phyloP scores from a whole-genome alignment of 2,113 vertebrate species.

The Rynchops niger region DNA sequence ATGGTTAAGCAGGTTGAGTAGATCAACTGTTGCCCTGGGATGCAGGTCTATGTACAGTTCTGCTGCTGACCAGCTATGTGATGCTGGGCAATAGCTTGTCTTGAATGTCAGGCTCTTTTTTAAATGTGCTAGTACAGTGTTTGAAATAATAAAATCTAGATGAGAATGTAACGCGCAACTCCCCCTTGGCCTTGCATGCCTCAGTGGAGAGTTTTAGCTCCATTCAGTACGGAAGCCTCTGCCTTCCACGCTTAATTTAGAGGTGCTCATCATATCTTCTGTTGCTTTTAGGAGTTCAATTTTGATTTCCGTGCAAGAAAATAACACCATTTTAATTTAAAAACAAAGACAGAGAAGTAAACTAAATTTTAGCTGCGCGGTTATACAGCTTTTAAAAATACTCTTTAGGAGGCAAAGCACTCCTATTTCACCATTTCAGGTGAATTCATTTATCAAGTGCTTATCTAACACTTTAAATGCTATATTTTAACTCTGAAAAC shows the following conservation, averaged over 20 bases:
- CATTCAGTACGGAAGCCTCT: neutral
- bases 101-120: neutral
- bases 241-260: neutral
- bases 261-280: neutral
- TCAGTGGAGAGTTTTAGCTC: neutral
- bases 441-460: neutral
- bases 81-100: neutral
- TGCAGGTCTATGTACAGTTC: neutral
- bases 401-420: neutral
- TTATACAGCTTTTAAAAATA: neutral
- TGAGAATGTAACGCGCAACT: neutral
- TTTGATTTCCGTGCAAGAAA: neutral
- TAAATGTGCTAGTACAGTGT: neutral
- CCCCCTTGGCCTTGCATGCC: neutral
- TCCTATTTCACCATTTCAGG: neutral
- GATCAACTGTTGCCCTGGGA: neutral
- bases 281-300: neutral
- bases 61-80: neutral
- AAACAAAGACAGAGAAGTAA: neutral
- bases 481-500: neutral
- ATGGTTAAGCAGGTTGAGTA: neutral
- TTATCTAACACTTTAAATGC: neutral
- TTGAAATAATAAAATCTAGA: neutral
- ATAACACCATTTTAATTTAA: neutral
- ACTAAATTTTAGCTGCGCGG: neutral